Percentiles rank a stretch among this genome's conserved stretches.
These are phyloP conservation scores for Platyrinchus mystaceus DNA, from an alignment of 2,797 vertebrate species.

Conservation along the genomic window DNA sequence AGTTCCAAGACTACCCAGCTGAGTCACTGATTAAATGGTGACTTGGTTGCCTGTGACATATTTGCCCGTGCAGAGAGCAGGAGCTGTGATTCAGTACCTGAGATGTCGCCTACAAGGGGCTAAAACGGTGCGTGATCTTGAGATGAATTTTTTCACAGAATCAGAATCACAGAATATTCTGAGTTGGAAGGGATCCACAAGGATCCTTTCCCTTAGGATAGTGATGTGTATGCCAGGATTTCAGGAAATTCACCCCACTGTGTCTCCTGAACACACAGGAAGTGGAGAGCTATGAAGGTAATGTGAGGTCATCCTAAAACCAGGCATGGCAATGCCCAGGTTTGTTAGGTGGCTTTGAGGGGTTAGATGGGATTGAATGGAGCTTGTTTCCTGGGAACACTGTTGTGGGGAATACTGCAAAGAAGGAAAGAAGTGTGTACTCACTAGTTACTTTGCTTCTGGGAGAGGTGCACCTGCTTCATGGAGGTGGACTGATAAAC, in stretches of 20 bases:
- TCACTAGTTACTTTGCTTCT: background rate
- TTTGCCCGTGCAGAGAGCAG: background rate
- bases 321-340: background rate
- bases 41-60: background rate
- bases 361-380: background rate
- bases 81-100: background rate
- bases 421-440: background rate
- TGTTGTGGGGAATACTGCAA: background rate
- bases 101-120: background rate
- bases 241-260: fast-evolving
- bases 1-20: background rate
- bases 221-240: background rate
- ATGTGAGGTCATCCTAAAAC: background rate
- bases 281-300: background rate
- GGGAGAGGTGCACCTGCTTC: background rate
- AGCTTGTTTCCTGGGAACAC: background rate
- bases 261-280: background rate
- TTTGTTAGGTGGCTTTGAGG: background rate
- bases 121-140: background rate
- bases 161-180: background rate
- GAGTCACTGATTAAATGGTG: background rate
- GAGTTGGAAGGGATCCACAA: background rate
- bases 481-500: background rate
- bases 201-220: background rate
- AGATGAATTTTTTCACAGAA: background rate